Conservation (phyloP, 2,888 invertebrate species). For the Meiosimyza decipiens region DNA sequence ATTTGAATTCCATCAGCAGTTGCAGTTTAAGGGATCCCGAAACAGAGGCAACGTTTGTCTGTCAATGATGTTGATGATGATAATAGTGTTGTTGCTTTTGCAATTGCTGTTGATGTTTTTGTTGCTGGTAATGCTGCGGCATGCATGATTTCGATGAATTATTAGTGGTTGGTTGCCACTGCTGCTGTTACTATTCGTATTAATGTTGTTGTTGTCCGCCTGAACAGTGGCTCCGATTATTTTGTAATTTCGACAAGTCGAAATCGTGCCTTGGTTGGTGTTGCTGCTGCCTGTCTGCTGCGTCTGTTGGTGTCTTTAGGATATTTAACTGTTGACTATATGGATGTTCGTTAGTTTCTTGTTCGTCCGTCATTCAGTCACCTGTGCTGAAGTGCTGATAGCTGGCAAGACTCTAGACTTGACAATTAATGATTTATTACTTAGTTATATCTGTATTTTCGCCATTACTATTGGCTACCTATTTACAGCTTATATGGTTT, state of each 20-base stretch:
- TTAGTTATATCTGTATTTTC: background rate
- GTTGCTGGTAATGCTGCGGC: conserved; percentile 9
- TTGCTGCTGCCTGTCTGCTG: conserved; percentile 4
- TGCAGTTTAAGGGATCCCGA: conserved; percentile 1
- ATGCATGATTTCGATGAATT: conserved; percentile 34
- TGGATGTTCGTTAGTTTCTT: background rate
- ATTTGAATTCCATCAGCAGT: background rate
- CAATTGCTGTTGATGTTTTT: conserved; percentile 12
- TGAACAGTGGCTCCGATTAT: conserved; percentile 29
- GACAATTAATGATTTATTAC: conserved; percentile 22
- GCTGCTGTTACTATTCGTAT: too few species aligned
- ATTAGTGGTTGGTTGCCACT: conserved; percentile 20
- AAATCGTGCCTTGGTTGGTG: conserved; percentile 9
- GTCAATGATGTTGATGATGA: conserved; percentile 9
- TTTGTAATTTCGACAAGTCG: conserved; percentile 32
- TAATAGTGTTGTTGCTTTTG: background rate
- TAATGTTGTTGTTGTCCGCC: background rate
- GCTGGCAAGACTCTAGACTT: conserved; percentile 1
- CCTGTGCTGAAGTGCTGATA: conserved; percentile 31
- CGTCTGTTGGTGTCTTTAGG: background rate
- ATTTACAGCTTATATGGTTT: too few species aligned
- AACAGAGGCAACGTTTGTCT: conserved; percentile 23
- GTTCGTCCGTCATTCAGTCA: conserved; percentile 22
- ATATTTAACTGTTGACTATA: background rate
- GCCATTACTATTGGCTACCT: too few species aligned